phyloP scores from a whole-genome alignment of 2,113 vertebrate species.

The Ia io region DNA sequence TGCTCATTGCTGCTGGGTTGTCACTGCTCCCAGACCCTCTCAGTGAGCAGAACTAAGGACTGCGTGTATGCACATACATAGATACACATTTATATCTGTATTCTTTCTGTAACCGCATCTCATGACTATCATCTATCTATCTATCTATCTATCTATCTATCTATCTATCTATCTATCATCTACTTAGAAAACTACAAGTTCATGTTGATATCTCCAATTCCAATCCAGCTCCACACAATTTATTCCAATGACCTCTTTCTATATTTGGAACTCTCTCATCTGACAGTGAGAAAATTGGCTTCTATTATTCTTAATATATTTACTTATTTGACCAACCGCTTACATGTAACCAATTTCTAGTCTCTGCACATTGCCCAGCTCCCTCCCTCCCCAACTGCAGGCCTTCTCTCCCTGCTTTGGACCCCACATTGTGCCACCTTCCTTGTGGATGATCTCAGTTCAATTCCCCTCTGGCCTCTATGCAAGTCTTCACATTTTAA shows the following conservation, averaged over 20 bases:
- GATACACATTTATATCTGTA: neutral
- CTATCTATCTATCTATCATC: neutral
- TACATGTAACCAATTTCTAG: neutral
- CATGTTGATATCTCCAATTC: neutral
- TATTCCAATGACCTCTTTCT: neutral
- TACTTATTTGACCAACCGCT: neutral
- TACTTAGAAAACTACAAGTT: neutral
- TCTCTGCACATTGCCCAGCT: neutral
- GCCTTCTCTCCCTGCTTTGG: neutral
- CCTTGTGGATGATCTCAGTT: neutral
- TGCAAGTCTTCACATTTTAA: neutral
- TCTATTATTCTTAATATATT: neutral
- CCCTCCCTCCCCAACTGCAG: too few species aligned
- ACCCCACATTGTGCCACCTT: neutral
- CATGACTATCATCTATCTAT: neutral
- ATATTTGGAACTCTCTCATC: neutral
- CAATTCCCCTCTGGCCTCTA: neutral
- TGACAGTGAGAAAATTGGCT: neutral
- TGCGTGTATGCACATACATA: accelerated
- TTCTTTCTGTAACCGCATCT: neutral
- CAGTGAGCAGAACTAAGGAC: neutral
- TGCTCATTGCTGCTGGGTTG: neutral
- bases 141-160: neutral
- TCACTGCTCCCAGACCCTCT: neutral
- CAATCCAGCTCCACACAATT: neutral